Base-by-base conservation (phyloP, 2,888 invertebrate genomes). In the Drosophila nr. perissopoda region DNA sequence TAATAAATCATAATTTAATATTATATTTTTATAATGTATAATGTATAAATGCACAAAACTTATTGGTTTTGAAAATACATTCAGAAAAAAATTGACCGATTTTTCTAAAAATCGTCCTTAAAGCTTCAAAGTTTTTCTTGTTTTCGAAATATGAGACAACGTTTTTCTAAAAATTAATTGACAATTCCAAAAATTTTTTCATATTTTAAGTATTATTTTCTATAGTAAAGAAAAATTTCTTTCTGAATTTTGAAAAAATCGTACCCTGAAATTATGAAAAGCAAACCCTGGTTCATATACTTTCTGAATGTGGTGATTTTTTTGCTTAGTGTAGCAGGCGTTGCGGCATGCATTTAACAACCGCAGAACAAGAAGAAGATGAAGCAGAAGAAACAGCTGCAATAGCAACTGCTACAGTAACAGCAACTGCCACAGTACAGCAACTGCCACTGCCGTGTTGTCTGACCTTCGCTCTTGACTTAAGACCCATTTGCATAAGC, bases 401-500 rank as follows among this genome's bases (percentile, higher is more conserved):
- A 42, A 16, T 42, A 42, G 42, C 40, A 64, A 45, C 7, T 45
- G 45, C 38, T 2, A 36, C 10, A 10, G 31, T 2, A 33, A 33
- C 10, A 33, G 33, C 33, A 36, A 36, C 34, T 16, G 34, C 34
- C 5, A 36, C 10, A n/a, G 40, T 16, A 10, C 40, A 42, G 40
- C 40, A 8, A n/a, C 40, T 18, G 27, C 49, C 25, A 10, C 29
- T 18, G 10, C 27, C 25, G 27, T 18, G 57, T 29, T 31, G 40
- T 16, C 54, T 83, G 85, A 85, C 85, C 85, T 85, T 87, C 88
- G 88, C 82, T 83, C 73, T 82, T 86, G 82, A 80, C 88, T 85
- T 77, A 73, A 85, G 87, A 78, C 76, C 73, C 83, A 85, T 85
- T 85, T 85, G 86, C 85, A 87, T 87, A 85, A 85, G 83, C 83